Evolutionary conservation across 2,113 vertebrate genomes (phyloP).

Genomic region (Sceloporus undulatus): DNA sequence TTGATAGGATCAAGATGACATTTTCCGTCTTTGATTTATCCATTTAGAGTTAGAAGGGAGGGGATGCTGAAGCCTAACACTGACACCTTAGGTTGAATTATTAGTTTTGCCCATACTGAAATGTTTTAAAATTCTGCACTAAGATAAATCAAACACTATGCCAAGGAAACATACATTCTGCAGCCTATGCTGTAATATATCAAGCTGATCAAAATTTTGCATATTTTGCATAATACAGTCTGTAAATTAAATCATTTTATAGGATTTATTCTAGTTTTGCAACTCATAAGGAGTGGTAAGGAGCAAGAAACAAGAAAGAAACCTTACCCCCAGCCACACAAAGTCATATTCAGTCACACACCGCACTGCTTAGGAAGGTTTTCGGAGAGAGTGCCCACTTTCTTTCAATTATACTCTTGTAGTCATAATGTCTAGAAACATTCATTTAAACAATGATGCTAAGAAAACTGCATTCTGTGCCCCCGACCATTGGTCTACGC

Average conservation of each 20-base stretch:
- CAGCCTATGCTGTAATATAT: not conserved
- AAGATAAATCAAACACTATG: not conserved
- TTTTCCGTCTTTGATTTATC: not conserved
- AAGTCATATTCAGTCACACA: not conserved
- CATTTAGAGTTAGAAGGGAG: not conserved
- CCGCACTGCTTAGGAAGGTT: too few species aligned
- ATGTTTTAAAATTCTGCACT: not conserved
- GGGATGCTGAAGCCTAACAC: not conserved
- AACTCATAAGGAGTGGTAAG: not conserved
- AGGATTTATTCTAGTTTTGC: not conserved
- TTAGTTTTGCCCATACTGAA: not conserved
- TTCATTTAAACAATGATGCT: not conserved
- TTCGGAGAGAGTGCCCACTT: too few species aligned
- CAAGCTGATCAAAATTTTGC: not conserved
- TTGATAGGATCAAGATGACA: not conserved
- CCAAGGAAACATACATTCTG: not conserved
- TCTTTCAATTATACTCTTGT: not conserved
- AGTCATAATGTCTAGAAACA: not conserved
- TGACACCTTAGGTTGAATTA: not conserved
- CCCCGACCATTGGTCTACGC: not conserved
- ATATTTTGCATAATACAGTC: not conserved
- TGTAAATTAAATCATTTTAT: not conserved
- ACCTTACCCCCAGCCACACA: not conserved
- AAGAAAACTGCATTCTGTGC: not conserved
- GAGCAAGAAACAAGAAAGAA: not conserved